Evolutionary conservation across 2,888 invertebrate genomes (phyloP), one percentile per base, ranked within the genome.

Genomic region (Eilema sororculum): DNA sequence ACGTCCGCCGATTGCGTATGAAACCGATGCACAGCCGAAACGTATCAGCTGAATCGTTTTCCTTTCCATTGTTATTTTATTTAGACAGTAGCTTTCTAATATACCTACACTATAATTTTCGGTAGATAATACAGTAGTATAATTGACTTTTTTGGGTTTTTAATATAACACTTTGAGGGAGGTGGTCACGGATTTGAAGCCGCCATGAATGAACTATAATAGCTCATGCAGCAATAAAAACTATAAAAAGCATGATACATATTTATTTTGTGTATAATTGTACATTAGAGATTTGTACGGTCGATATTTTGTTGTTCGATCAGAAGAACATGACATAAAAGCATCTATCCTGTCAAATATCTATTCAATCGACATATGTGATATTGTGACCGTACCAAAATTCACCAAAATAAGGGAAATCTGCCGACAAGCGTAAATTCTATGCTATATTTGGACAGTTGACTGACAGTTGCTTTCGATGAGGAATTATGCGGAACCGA

Each of bases 381-480:
- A 63, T 72, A 78, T 86, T 86, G 80, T 87, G 84, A 88, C 87
- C 86, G 81, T 84, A 86, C 80, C 81, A 85, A 90, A 86, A 89
- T 84, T 86, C 81, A 74, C 80, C 77, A 89, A 86, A 84, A 87
- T 89, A 86, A 86, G 88, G 89, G 84, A 93, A 91, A 91, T 90
- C 89, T 88, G 81, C 84, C 88, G 89, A 74, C 86, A 83, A 89
- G 90, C 87, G 87, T 87, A 84, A 77, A 72, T 79, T 78, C 81
- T 85, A 86, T 84, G 86, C 86, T 83, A 88, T 91, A 85, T 92
- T 93, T 89, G 92, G 94, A 95, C 95, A 86, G 89, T 91, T 95
- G 95, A 94, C 89, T 93, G 95, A 95, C 95, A 93, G 89, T 88
- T 89, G 86, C 90, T 93, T 94, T 94, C 93, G 93, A 89, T 93